Evolutionary conservation across 2,888 invertebrate species (phyloP), one percentile per base, ranked within the genome.

Genomic region (Platycnemis pennipes): DNA sequence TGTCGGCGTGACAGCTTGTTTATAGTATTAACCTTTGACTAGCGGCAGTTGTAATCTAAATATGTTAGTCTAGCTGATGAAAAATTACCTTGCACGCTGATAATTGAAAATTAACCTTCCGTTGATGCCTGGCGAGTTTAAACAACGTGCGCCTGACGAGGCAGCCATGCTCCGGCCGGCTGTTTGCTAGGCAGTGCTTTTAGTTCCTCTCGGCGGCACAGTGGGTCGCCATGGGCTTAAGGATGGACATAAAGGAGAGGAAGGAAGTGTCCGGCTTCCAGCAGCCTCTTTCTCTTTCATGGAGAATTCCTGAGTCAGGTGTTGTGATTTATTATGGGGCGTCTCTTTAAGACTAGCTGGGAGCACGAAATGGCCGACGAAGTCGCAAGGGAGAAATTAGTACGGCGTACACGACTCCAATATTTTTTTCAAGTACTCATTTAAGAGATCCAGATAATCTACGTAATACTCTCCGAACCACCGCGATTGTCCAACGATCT

Each of bases 231-330:
- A 91, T 26, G 44, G 63, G 56, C 63, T 69, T 63, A 26, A 16
- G 87, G 22, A 13, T 44, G 87, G 37, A 31, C 77, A 44, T 5
- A 86, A 44, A 86, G 37, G 44, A 11, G 45, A 87, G 87, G 87
- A 87, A 87, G 91, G 63, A 91, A 91, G 63, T 91, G 91, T 89
- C 89, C 44, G 37, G n/a, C 87, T 45, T 46, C 91, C 63, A 56
- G 56, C 56, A 53, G 53, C 89, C 89, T 37, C 89, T 89, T 42
- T 53, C 42, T 37, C 77, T 42, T 31, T 44, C 44, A 13, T 53
- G 63, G 44, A 69, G 91, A 56, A 91, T 91, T 91, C 91, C 91
- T 42, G 44, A 56, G 91, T 91, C 91, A 91, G 91, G 91, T 91
- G 91, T 91, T 63, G 91, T 91, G 63, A 91, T 91, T 91, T 91